phyloP scores from a whole-genome alignment of 1,140 invertebrate genomes.

The Drosophila melanica region DNA sequence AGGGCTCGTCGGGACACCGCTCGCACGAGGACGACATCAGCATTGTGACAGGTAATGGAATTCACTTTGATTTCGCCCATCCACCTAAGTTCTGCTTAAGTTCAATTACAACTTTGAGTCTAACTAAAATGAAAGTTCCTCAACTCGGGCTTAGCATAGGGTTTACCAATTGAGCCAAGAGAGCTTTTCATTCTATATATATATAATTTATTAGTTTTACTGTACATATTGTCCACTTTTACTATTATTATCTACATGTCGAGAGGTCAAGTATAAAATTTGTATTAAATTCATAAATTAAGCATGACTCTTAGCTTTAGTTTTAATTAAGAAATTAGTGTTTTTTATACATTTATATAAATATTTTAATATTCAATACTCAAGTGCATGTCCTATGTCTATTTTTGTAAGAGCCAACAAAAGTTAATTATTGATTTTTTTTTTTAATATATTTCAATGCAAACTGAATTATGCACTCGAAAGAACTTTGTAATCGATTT shows the following conservation, averaged over 20 bases:
- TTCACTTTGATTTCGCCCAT: conserved; percentile 23
- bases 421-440: neutral
- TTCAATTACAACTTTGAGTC: conserved; percentile 24
- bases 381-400: conserved; percentile 1
- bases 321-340: conserved; percentile 26
- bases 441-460: neutral
- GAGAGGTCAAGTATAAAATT: conserved; percentile 49
- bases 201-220: conserved; percentile 17
- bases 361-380: neutral
- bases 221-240: conserved; percentile 16
- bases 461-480: too few species aligned
- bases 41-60: conserved; percentile 91
- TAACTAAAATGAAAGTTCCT: conserved; percentile 10
- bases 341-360: neutral
- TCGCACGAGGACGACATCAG: conserved; percentile 92
- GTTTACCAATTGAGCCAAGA: neutral
- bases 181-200: neutral
- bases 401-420: neutral
- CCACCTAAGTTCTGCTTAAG: conserved; percentile 38
- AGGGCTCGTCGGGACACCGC: conserved; percentile 90
- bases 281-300: neutral
- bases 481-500: neutral
- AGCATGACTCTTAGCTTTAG: conserved; percentile 30
- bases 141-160: neutral
- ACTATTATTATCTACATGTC: conserved; percentile 11